Percentiles rank a stretch among this genome's conserved stretches.
Evolutionary conservation across 2,797 vertebrate species (phyloP).

Genomic region (Enteromius afrohamiltoni): DNA sequence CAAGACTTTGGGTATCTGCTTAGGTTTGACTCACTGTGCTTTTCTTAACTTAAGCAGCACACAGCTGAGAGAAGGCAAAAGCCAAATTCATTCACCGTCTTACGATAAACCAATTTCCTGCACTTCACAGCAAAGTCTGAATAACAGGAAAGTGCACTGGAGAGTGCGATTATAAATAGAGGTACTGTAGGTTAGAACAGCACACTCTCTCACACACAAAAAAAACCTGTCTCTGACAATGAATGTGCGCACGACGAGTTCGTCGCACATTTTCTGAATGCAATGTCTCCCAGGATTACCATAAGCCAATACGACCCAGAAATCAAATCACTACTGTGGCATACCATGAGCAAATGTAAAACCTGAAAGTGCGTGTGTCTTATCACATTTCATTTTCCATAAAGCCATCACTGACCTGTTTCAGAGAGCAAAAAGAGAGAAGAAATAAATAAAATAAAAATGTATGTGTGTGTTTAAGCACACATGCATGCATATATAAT

Average conservation of each 20-base stretch:
- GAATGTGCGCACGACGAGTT: neutral
- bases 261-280: neutral
- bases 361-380: neutral
- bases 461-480: too few species aligned
- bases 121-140: conserved; percentile 26
- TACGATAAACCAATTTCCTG: conserved; percentile 43
- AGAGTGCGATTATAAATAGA: conserved; percentile 46
- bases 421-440: neutral
- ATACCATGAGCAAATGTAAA: neutral
- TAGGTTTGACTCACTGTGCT: neutral
- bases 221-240: neutral
- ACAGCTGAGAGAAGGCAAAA: conserved; percentile 14
- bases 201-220: too few species aligned
- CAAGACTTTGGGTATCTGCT: neutral
- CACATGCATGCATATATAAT: too few species aligned
- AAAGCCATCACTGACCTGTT: neutral
- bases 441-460: too few species aligned
- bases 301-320: neutral
- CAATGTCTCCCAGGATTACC: neutral
- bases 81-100: conserved; percentile 8
- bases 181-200: conserved; percentile 31
- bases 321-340: neutral
- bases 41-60: conserved; percentile 12
- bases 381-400: neutral
- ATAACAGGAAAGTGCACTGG: conserved; percentile 58